These are phyloP conservation scores for Drosophila birchii DNA, from an alignment of 2,888 invertebrate genomes.

Conservation along the genomic window DNA sequence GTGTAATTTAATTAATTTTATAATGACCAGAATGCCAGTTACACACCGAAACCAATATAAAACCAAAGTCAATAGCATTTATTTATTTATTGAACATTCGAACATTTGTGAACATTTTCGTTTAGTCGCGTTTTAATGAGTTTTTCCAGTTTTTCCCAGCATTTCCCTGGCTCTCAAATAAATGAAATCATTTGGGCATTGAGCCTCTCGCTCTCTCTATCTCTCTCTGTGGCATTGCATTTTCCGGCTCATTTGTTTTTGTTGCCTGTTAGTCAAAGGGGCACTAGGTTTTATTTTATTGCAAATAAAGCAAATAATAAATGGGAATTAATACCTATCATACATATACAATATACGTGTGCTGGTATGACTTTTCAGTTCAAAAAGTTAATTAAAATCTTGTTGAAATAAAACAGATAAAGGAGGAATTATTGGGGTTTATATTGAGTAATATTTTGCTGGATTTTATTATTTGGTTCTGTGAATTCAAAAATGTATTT, in stretches of 20 bases:
- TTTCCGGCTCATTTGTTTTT: constrained; percentile 2
- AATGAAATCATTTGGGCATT: background rate
- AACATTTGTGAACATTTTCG: constrained; percentile 7
- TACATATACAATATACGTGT: background rate
- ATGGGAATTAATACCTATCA: background rate
- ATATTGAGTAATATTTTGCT: background rate
- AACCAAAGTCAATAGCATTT: constrained; percentile 41
- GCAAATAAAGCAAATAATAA: constrained; percentile 1
- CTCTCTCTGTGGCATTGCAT: background rate
- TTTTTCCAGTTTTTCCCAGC: background rate
- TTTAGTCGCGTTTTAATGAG: constrained; percentile 19
- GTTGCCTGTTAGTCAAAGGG: background rate
- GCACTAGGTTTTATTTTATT: background rate
- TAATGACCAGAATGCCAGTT: constrained; percentile 15
- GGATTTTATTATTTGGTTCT: background rate
- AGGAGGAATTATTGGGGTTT: background rate
- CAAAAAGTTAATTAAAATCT: constrained; percentile 14
- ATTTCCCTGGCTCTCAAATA: background rate
- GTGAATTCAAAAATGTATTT: background rate
- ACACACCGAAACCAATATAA: constrained; percentile 10
- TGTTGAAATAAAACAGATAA: constrained; percentile 1
- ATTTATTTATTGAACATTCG: constrained; percentile 23
- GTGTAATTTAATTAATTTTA: constrained; percentile 42
- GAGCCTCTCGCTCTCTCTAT: background rate
- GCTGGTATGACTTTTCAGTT: constrained; percentile 1